A percentile compares a stretch with the other conserved stretches of the same genome.
These are phyloP conservation scores for Drosophila merina DNA, from an alignment of 2,888 invertebrate species.

Conservation along the genomic window DNA sequence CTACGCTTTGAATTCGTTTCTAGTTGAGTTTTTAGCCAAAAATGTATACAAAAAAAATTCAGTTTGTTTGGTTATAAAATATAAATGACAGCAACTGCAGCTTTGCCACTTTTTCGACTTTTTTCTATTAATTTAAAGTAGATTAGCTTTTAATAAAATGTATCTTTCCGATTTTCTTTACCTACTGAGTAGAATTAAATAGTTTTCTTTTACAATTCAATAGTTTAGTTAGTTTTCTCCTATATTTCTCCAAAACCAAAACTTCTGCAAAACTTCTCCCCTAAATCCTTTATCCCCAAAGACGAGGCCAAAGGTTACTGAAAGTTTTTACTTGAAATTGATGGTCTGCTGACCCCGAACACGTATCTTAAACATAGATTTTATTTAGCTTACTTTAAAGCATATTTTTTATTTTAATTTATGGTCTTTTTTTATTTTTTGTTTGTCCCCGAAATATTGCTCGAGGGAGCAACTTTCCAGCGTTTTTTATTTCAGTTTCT, in stretches of 20 bases:
- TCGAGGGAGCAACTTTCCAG: slow-evolving; percentile 14
- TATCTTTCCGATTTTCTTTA: neutral
- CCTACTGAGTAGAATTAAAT: slow-evolving; percentile 15
- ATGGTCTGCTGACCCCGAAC: slow-evolving; percentile 20
- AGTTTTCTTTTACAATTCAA: slow-evolving; percentile 17
- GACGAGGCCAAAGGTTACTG: neutral
- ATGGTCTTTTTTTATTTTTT: neutral
- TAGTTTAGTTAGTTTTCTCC: too few species aligned
- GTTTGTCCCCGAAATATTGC: neutral
- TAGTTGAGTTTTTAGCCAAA: neutral
- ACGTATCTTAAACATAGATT: slow-evolving; percentile 3
- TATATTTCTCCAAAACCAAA: slow-evolving; percentile 1
- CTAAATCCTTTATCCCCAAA: neutral
- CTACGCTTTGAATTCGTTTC: neutral
- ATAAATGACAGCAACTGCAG: neutral
- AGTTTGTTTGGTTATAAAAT: neutral
- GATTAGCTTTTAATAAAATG: neutral
- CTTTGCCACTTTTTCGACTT: too few species aligned
- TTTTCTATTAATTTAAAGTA: neutral
- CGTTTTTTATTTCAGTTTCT: slow-evolving; percentile 2
- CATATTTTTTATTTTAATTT: neutral
- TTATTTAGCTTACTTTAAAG: neutral
- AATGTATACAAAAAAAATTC: neutral
- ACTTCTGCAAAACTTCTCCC: slow-evolving; percentile 15
- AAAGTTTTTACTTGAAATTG: slow-evolving; percentile 14